Evolutionary conservation across 37 sponge, comb jelly and placozoan genomes (phyloP), one percentile per base, ranked within the genome.

Genomic region (Axinella damicornis): DNA sequence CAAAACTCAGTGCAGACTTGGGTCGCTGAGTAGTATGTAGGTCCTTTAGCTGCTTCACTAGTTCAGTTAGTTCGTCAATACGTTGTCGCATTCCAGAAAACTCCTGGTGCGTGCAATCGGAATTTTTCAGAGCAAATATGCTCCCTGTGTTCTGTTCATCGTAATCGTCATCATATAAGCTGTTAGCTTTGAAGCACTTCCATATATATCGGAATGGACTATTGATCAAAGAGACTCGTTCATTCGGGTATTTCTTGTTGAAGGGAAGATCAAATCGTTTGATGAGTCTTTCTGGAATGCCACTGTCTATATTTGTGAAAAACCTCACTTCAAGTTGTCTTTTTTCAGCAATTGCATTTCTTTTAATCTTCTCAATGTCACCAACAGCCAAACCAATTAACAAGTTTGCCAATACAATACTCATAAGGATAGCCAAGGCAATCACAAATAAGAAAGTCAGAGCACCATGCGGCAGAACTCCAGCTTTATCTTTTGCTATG

Each of bases 341-440:
- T 57, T 83, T 88, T 24, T 80, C 71, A 15, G 92, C 57, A 17
- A 88, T 60, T 15, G 98, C 93, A 70, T 87, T 87, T 40, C 39
- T 61, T 55, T 85, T 78, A 58, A 92, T 94, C 16, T 65, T 37
- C 9, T 86, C 95, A 71, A 95, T 97, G 61, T 95, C 93, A 2
- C 94, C 98, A 54, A 97, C 96, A 56, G 98, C 96, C 28, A 97
- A 60, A 84, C 93, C 98, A 77, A 97, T 90, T 21, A 97, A 91
- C 64, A 97, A 64, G 64, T 97, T 97, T 76, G 79, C 84, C 22
- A 97, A 32, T 0, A 89, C 80, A 59, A 97, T 87, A 0, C 88
- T 73, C 78, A 97, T 55, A 14, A 97, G 31, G 28, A 92, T 78
- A 11, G 88, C 92, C 25, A 89, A 27, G 0, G 84, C 24, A 31